These are phyloP conservation scores for Probosciger aterrimus DNA, from an alignment of 2,113 vertebrate genomes.

Conservation along the genomic window DNA sequence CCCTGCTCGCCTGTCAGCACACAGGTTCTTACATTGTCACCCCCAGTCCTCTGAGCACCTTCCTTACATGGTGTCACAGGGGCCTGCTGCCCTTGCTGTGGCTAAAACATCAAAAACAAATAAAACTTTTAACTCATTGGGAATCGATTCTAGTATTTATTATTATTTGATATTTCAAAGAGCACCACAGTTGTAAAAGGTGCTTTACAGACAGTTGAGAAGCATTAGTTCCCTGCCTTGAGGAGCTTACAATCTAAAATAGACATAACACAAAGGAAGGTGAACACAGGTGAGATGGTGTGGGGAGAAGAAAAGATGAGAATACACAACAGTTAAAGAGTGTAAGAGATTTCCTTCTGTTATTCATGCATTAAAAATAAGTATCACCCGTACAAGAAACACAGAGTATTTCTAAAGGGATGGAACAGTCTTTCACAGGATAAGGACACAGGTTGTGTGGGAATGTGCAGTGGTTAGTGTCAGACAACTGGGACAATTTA, in stretches of 20 bases:
- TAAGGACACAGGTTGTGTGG: not conserved
- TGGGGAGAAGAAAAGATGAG: constrained; percentile 38
- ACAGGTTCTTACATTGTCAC: not conserved
- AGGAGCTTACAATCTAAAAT: constrained; percentile 66
- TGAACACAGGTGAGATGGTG: constrained; percentile 30
- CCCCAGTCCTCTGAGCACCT: constrained; percentile 37
- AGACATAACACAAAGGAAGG: constrained; percentile 40
- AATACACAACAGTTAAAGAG: constrained; percentile 32
- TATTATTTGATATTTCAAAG: constrained; percentile 54
- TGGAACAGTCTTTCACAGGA: not conserved
- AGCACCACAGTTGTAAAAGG: constrained; percentile 54
- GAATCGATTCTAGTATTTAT: constrained; percentile 60
- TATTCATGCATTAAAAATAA: constrained; percentile 46
- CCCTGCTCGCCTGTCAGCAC: constrained; percentile 2
- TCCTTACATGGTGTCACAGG: not conserved
- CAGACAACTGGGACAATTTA: not conserved
- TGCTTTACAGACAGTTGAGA: constrained; percentile 63
- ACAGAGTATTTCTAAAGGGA: not conserved
- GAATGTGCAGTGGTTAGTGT: constrained; percentile 9
- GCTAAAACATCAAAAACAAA: constrained; percentile 50
- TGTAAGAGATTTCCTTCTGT: constrained; percentile 13
- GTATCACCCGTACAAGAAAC: constrained; percentile 11
- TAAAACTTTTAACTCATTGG: constrained; percentile 60
- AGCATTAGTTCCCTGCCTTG: constrained; percentile 58
- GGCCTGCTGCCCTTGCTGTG: constrained; percentile 3